Evolutionary conservation across 2,888 invertebrate species (phyloP).

Genomic region (Caenorhabditis drosophilae): DNA sequence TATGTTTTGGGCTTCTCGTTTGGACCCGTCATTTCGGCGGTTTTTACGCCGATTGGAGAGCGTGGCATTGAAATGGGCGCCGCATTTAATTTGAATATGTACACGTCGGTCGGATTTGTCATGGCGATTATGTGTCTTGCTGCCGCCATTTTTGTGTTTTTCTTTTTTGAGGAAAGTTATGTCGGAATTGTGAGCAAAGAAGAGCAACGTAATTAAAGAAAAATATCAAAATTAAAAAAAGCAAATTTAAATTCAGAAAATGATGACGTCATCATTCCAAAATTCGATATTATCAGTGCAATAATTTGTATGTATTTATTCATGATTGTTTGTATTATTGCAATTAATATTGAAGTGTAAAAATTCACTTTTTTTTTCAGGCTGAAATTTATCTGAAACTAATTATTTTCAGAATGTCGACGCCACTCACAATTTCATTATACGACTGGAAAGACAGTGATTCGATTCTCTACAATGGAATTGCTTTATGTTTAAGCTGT

Average conservation of each 20-base stretch:
- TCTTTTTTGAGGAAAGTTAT: slow-evolving; percentile 50
- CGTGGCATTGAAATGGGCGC: slow-evolving; percentile 23
- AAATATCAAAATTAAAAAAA: too few species aligned
- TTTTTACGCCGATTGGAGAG: slow-evolving; percentile 41
- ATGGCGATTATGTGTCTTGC: slow-evolving; percentile 37
- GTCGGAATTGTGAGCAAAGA: slow-evolving; percentile 44
- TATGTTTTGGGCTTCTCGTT: slow-evolving; percentile 30
- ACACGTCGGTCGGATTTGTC: slow-evolving; percentile 40
- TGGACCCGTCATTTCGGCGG: slow-evolving; percentile 28
- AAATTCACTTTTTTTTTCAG: too few species aligned
- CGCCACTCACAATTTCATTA: slow-evolving; percentile 44
- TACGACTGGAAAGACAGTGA: slow-evolving; percentile 48
- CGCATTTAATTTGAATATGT: slow-evolving; percentile 41
- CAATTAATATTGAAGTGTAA: slow-evolving; percentile 52
- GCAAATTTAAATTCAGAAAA: too few species aligned
- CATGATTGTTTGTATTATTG: slow-evolving; percentile 44
- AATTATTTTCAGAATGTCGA: slow-evolving; percentile 32
- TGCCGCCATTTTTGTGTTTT: slow-evolving; percentile 29
- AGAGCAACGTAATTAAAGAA: slow-evolving; percentile 12
- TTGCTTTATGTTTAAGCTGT: slow-evolving; percentile 37
- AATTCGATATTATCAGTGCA: slow-evolving; percentile 42
- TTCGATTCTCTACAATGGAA: slow-evolving; percentile 46
- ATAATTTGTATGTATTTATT: slow-evolving; percentile 49
- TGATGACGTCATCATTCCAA: slow-evolving; percentile 36
- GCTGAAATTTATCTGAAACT: too few species aligned